A percentile compares a stretch with the other conserved stretches of the same genome.
Evolutionary conservation across 2,797 vertebrate genomes (phyloP).

Genomic region (Myiotriccus ornatus): DNA sequence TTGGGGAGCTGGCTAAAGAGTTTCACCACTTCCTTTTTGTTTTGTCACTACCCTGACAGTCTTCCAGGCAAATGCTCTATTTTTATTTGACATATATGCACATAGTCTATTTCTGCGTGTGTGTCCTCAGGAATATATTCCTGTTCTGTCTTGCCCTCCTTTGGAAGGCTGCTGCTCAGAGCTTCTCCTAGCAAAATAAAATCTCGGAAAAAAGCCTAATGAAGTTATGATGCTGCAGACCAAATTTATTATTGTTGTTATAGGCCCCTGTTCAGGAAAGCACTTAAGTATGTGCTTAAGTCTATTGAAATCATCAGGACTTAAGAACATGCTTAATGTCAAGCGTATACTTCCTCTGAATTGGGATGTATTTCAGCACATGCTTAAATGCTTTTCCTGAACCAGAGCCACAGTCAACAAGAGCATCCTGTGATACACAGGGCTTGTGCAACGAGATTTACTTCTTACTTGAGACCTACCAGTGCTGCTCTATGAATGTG

Average conservation of each 20-base stretch:
- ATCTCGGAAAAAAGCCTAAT: neutral
- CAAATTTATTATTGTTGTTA: slow-evolving; percentile 42
- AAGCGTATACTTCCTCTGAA: slow-evolving; percentile 39
- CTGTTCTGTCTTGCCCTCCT: neutral
- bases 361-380: slow-evolving; percentile 54
- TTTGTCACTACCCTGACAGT: slow-evolving; percentile 3
- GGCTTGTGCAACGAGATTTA: slow-evolving; percentile 16
- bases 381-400: slow-evolving; percentile 61
- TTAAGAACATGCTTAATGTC: slow-evolving; percentile 47
- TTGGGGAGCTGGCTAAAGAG: slow-evolving; percentile 16
- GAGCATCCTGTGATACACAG: neutral
- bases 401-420: slow-evolving; percentile 34
- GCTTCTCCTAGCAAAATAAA: neutral
- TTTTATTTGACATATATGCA: slow-evolving; percentile 5
- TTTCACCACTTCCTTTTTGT: slow-evolving; percentile 30
- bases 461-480: slow-evolving; percentile 26
- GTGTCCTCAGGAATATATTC: neutral
- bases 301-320: slow-evolving; percentile 23
- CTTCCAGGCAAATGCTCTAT: slow-evolving; percentile 10
- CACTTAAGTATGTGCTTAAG: slow-evolving; percentile 58
- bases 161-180: neutral
- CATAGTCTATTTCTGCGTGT: neutral
- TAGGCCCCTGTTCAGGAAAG: slow-evolving; percentile 27
- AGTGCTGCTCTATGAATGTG: neutral
- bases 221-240: neutral